These are phyloP conservation scores for Schizopygopsis malacanthus DNA, from an alignment of 2,797 vertebrate species.

Conservation along the genomic window DNA sequence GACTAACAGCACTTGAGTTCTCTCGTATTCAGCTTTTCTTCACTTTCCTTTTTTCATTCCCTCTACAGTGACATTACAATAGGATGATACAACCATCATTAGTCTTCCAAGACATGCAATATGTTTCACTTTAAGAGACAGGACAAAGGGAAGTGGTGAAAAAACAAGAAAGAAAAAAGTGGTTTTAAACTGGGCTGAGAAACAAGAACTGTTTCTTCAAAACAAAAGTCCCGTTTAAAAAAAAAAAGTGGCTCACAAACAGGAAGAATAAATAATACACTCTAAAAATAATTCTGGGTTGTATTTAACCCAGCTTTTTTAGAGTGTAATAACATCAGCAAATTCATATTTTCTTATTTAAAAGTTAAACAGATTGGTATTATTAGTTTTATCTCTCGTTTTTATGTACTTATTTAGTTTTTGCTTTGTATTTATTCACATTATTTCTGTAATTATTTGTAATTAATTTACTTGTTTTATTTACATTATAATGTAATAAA, in stretches of 20 bases:
- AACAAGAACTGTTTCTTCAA: background rate
- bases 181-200: background rate
- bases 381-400: background rate
- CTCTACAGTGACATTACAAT: conserved; percentile 4
- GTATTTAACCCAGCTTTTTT: no score
- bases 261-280: background rate
- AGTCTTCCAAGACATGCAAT: conserved; percentile 11
- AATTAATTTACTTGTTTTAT: background rate
- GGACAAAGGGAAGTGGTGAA: background rate
- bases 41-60: conserved; percentile 3
- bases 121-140: background rate
- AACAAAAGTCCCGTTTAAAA: background rate
- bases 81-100: conserved; percentile 22
- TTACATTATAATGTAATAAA: background rate
- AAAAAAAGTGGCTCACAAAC: background rate
- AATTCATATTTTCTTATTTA: background rate
- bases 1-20: conserved; percentile 7
- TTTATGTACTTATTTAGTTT: background rate
- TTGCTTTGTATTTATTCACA: background rate
- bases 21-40: background rate
- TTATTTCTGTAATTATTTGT: background rate
- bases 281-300: no score
- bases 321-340: background rate
- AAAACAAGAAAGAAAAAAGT: background rate
- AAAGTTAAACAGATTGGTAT: background rate